These are phyloP conservation scores for Mesorhabditis sp. DNA, from an alignment of 2,888 invertebrate genomes.

Conservation along the genomic window DNA sequence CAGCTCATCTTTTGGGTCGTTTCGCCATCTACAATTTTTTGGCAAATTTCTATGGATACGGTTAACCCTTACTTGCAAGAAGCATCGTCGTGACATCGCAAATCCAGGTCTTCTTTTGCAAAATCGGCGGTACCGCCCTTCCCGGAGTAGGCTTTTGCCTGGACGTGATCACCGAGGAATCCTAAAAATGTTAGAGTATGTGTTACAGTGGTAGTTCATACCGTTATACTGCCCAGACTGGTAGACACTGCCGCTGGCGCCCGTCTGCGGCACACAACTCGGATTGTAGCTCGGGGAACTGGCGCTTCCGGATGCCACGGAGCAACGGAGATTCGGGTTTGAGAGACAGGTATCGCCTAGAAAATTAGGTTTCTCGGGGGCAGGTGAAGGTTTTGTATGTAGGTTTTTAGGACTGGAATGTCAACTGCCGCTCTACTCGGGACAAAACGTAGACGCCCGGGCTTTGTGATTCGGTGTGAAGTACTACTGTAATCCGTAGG, in stretches of 20 bases:
- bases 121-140: conserved; percentile 22
- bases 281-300: neutral
- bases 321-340: neutral
- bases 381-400: neutral
- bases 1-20: conserved; percentile 34
- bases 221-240: conserved; percentile 1
- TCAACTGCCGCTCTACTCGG: too few relatives aligned
- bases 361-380: neutral
- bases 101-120: conserved; percentile 29
- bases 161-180: conserved; percentile 31
- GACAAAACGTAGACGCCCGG: too few relatives aligned
- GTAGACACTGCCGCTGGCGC: neutral
- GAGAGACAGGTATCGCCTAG: conserved; percentile 1
- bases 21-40: conserved; percentile 35
- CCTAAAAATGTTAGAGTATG: too few relatives aligned
- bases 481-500: too few relatives aligned
- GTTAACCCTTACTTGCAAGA: neutral
- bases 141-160: conserved; percentile 37
- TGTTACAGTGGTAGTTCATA: too few relatives aligned
- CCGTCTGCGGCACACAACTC: neutral
- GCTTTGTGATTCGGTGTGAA: too few relatives aligned
- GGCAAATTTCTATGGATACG: neutral
- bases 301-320: neutral
- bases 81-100: conserved; percentile 22
- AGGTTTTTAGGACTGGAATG: neutral